Evolutionary conservation across 1,140 invertebrate genomes (phyloP).

Genomic region (Procambarus clarkii): DNA sequence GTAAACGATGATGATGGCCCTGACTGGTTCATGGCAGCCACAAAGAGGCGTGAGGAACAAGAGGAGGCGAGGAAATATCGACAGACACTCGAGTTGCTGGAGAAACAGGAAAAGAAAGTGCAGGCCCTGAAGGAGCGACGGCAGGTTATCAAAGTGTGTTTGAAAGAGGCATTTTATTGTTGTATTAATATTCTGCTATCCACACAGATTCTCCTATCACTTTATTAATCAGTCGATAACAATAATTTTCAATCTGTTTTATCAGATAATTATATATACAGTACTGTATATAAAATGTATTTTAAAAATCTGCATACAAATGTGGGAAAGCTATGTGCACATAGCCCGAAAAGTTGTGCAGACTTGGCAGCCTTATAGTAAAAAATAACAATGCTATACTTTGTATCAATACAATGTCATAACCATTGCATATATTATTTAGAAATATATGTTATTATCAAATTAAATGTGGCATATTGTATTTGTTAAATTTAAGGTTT

Average conservation of each 20-base stretch:
- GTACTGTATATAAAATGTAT: too few relatives aligned
- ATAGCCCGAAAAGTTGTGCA: too few relatives aligned
- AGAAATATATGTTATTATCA: too few relatives aligned
- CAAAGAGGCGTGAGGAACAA: constrained; percentile 71
- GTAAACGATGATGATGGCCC: constrained; percentile 64
- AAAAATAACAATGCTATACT: too few relatives aligned
- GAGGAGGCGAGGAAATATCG: constrained; percentile 70
- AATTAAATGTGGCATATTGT: too few relatives aligned
- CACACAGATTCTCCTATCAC: background rate
- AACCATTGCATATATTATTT: too few relatives aligned
- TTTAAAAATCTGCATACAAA: too few relatives aligned
- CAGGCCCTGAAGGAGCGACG: constrained; percentile 73
- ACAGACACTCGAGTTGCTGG: constrained; percentile 75
- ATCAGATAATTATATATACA: too few relatives aligned
- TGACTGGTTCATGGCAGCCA: constrained; percentile 74
- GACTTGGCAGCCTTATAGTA: too few relatives aligned
- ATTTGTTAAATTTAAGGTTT: too few relatives aligned
- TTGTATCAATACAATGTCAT: too few relatives aligned
- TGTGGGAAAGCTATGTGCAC: too few relatives aligned
- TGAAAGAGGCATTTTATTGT: background rate
- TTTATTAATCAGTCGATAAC: background rate
- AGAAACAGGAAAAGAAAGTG: constrained; percentile 76
- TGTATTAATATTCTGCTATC: background rate
- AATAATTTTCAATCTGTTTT: background rate
- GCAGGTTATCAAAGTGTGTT: constrained; percentile 77